A percentile compares a stretch with the other conserved stretches of the same genome.
phyloP scores from a whole-genome alignment of 2,888 invertebrate genomes.

The Eulithis testata region DNA sequence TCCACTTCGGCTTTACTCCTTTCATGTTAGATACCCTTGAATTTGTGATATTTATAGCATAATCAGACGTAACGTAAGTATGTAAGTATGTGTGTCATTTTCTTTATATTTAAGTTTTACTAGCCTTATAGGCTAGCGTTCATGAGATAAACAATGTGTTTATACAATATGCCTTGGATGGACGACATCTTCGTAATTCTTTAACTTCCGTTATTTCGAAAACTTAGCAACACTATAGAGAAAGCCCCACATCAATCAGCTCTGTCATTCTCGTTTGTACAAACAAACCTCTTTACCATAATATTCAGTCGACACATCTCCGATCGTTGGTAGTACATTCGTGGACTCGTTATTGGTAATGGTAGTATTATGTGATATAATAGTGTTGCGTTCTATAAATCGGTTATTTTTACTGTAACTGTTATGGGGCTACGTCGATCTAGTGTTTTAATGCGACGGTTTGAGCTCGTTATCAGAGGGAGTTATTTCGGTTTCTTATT shows the following conservation, averaged over 20 bases:
- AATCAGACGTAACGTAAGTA: too few relatives aligned
- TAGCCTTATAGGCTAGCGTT: too few relatives aligned
- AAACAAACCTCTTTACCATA: slow-evolving; percentile 18
- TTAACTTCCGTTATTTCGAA: neutral
- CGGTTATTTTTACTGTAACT: slow-evolving; percentile 41
- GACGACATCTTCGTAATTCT: too few relatives aligned
- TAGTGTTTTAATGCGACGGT: slow-evolving; percentile 35
- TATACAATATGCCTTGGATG: too few relatives aligned
- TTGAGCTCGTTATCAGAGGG: slow-evolving; percentile 26
- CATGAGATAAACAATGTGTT: too few relatives aligned
- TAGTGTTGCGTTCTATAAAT: slow-evolving; percentile 45
- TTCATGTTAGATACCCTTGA: neutral
- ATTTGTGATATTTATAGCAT: too few relatives aligned
- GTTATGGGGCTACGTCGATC: slow-evolving; percentile 40
- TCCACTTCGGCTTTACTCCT: slow-evolving; percentile 1
- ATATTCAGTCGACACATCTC: slow-evolving; percentile 23
- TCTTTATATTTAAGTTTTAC: too few relatives aligned
- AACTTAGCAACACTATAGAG: neutral
- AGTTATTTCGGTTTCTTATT: slow-evolving; percentile 34
- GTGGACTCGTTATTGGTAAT: slow-evolving; percentile 44
- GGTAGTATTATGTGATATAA: slow-evolving; percentile 47
- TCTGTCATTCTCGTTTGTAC: slow-evolving; percentile 14
- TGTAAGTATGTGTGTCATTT: too few relatives aligned
- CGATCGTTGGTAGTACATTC: slow-evolving; percentile 32
- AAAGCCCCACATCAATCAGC: slow-evolving; percentile 9